Conservation (phyloP, 2,797 vertebrate species). For the Thaleichthys pacificus region DNA sequence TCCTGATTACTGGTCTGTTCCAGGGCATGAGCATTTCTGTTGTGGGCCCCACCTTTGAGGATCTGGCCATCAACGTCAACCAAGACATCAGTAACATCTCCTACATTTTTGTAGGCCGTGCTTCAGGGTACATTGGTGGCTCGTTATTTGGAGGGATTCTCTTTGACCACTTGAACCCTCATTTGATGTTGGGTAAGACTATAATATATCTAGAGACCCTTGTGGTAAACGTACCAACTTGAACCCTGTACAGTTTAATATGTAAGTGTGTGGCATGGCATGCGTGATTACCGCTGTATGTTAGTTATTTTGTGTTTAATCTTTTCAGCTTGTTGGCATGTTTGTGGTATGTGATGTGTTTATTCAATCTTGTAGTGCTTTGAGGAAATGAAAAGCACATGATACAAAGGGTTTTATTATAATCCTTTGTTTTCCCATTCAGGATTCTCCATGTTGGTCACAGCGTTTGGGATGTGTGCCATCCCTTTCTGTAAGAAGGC, state of each 20-base stretch:
- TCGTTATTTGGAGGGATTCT: conserved; percentile 86
- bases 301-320: no score
- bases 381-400: no score
- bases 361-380: no score
- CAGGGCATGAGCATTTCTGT: conserved; percentile 90
- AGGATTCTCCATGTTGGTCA: conserved; percentile 85
- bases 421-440: not conserved
- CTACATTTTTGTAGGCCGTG: conserved; percentile 87
- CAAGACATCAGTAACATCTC: conserved; percentile 88
- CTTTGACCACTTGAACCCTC: conserved; percentile 82
- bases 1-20: conserved; percentile 19
- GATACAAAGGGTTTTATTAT: not conserved
- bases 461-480: conserved; percentile 79
- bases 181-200: conserved; percentile 83
- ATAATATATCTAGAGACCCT: no score
- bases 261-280: no score
- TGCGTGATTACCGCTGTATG: no score
- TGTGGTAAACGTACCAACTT: no score
- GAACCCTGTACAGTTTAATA: no score
- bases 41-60: conserved; percentile 88
- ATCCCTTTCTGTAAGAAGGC: conserved; percentile 84
- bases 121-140: conserved; percentile 84
- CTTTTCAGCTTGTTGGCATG: no score
- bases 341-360: no score
- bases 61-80: conserved; percentile 86